Evolutionary conservation across 2,888 invertebrate species (phyloP).

Genomic region (Hipparchia sbordonii): DNA sequence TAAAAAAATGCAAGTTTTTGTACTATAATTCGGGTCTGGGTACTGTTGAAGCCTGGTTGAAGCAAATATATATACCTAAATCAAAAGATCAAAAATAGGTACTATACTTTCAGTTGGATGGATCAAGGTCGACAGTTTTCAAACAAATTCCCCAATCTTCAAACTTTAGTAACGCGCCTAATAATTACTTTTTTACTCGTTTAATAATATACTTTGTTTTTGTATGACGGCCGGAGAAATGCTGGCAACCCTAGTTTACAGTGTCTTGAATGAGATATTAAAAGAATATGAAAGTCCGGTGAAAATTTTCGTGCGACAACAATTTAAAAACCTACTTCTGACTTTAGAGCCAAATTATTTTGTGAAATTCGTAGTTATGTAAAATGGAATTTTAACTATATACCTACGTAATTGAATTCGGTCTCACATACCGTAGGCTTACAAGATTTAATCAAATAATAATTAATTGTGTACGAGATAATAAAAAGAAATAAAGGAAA

Average conservation of each 20-base stretch:
- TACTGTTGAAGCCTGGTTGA: no score
- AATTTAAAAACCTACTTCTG: constrained; percentile 10
- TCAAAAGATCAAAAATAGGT: no score
- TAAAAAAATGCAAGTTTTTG: no score
- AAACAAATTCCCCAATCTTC: no score
- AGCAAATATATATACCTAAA: no score
- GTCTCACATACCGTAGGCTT: not conserved
- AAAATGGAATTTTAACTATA: not conserved
- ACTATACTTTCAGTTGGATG: no score
- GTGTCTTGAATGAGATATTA: constrained; percentile 18
- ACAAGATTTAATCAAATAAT: not conserved
- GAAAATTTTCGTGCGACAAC: not conserved
- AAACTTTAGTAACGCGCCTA: no score
- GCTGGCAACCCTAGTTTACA: not conserved
- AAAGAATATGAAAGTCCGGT: constrained; percentile 17
- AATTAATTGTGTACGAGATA: not conserved
- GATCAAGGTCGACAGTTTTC: no score
- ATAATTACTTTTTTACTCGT: no score
- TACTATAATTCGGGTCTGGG: no score
- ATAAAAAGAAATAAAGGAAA: not conserved
- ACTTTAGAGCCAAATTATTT: not conserved
- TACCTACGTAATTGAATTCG: not conserved
- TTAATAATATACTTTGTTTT: no score
- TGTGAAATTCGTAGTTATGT: not conserved
- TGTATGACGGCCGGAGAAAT: no score